A percentile compares a stretch with the other conserved stretches of the same genome.
Conservation (phyloP, 2,797 vertebrate genomes). For the Thalassophryne amazonica region DNA sequence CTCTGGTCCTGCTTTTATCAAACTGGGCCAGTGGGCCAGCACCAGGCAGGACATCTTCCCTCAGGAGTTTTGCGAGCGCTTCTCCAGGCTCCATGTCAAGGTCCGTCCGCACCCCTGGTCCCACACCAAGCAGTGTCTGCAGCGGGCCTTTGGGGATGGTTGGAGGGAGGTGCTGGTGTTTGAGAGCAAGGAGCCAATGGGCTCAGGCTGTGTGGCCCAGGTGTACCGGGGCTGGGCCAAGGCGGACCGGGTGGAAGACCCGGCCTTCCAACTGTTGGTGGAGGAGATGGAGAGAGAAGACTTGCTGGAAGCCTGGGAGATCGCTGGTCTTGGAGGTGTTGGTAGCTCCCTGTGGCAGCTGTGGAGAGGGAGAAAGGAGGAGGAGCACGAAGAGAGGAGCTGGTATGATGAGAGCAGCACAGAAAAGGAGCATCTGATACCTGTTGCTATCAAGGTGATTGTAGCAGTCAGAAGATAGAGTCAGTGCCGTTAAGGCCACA, state of each 20-base stretch:
- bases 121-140: constrained; percentile 83
- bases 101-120: constrained; percentile 88
- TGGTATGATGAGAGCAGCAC: neutral
- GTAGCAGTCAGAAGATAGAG: neutral
- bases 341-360: constrained; percentile 48
- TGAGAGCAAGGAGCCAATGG: constrained; percentile 84
- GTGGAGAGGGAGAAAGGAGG: constrained; percentile 39
- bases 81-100: constrained; percentile 86
- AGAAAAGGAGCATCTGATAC: constrained; percentile 68
- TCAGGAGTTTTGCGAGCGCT: constrained; percentile 84
- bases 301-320: constrained; percentile 80
- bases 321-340: constrained; percentile 70
- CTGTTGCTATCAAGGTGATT: constrained; percentile 91
- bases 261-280: constrained; percentile 60
- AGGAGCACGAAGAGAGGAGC: constrained; percentile 26
- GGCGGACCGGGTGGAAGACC: constrained; percentile 66
- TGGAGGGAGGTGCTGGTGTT: constrained; percentile 83
- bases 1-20: constrained; percentile 90
- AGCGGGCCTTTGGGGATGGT: constrained; percentile 83
- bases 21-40: constrained; percentile 95
- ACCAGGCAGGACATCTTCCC: constrained; percentile 92
- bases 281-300: constrained; percentile 59
- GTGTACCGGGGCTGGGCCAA: constrained; percentile 88
- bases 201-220: constrained; percentile 92
- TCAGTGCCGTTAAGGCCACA: neutral